These are phyloP conservation scores for Phrynosoma platyrhinos DNA, from an alignment of 2,113 vertebrate species.

Conservation along the genomic window DNA sequence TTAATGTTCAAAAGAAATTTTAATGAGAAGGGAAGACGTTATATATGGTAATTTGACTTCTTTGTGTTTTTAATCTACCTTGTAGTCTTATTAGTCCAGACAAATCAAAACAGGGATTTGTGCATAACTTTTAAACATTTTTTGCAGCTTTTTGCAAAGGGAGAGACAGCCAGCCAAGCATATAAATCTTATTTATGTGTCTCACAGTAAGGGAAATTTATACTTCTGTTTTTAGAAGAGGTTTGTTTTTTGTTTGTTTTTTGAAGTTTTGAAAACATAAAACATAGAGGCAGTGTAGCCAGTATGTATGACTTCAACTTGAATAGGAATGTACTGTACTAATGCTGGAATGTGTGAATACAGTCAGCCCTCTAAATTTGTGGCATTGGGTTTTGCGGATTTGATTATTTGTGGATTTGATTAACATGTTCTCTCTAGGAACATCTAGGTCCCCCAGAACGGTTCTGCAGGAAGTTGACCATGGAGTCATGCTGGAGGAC, in stretches of 20 bases:
- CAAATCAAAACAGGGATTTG: conserved; percentile 17
- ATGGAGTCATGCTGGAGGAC: no score
- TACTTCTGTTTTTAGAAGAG: conserved; percentile 24
- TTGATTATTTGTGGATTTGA: no score
- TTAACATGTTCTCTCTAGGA: no score
- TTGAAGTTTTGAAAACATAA: conserved; percentile 1
- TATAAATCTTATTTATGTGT: not conserved
- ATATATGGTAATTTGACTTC: conserved; percentile 35
- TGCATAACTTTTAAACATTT: conserved; percentile 23
- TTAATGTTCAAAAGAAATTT: conserved; percentile 20
- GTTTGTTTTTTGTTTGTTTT: not conserved
- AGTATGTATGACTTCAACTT: not conserved
- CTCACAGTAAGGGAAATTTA: not conserved
- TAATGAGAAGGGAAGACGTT: conserved; percentile 34
- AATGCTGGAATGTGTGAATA: not conserved
- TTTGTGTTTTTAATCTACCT: conserved; percentile 24
- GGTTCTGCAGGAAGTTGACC: no score
- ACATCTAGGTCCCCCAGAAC: no score
- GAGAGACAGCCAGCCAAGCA: not conserved
- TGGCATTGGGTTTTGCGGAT: no score
- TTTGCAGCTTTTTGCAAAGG: not conserved
- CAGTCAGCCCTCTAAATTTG: no score
- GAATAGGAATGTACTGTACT: not conserved
- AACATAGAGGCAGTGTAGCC: not conserved
- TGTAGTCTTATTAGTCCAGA: conserved; percentile 14